Evolutionary conservation across 2,797 vertebrate genomes (phyloP).

Genomic region (Molossus alvarezi): DNA sequence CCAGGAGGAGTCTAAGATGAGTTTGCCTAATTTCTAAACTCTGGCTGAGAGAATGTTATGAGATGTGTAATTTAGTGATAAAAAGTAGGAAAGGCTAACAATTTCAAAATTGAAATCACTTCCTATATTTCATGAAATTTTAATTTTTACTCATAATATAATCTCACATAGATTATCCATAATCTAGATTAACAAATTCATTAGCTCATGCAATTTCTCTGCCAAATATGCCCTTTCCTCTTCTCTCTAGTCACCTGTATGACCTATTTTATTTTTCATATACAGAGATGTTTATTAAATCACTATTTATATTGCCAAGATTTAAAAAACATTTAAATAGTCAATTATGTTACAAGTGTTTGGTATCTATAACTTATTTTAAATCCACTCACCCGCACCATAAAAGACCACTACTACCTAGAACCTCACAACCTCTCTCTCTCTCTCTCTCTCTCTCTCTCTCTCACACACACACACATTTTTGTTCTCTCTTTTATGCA

Average conservation of each 20-base stretch:
- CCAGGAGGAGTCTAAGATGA: neutral
- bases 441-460: too few relatives aligned
- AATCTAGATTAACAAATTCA: slow-evolving; percentile 50
- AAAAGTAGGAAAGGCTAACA: neutral
- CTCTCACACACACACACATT: neutral
- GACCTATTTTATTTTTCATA: slow-evolving; percentile 13
- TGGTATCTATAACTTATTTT: neutral
- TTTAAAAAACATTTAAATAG: neutral
- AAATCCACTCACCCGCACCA: neutral
- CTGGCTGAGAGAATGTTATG: neutral
- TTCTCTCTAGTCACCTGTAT: neutral
- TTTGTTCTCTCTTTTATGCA: slow-evolving; percentile 14
- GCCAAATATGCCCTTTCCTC: slow-evolving; percentile 14
- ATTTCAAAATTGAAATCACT: slow-evolving; percentile 58
- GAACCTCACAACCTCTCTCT: neutral
- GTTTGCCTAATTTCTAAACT: slow-evolving; percentile 34
- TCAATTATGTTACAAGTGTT: neutral
- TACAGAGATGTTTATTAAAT: neutral
- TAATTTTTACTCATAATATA: slow-evolving; percentile 48
- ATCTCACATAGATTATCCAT: neutral
- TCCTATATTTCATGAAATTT: slow-evolving; percentile 31
- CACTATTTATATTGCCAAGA: neutral
- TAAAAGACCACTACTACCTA: slow-evolving; percentile 28
- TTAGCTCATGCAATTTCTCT: slow-evolving; percentile 3
- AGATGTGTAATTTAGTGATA: slow-evolving; percentile 29